Conservation (phyloP, 2,888 invertebrate species). For the Drosophila mayaguana region DNA sequence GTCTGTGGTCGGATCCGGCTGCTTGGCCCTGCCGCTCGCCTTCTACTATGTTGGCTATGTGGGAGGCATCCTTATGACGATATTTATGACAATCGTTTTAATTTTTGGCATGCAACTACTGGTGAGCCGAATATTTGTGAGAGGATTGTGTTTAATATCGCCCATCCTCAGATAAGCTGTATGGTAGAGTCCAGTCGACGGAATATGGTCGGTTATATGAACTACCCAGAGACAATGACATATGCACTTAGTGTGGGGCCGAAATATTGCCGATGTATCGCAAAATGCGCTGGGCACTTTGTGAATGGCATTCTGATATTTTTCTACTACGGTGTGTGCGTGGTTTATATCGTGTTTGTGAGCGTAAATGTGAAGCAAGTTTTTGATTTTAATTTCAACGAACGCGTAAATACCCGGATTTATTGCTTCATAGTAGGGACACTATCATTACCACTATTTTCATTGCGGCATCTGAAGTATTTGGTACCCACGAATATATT, state of each 20-base stretch:
- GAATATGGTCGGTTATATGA: slow-evolving; percentile 37
- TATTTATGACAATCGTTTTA: slow-evolving; percentile 9
- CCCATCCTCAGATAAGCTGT: slow-evolving; percentile 32
- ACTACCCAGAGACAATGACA: slow-evolving; percentile 41
- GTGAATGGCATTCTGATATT: slow-evolving; percentile 92
- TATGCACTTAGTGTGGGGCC: slow-evolving; percentile 56
- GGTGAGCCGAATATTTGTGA: slow-evolving; percentile 29
- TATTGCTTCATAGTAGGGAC: slow-evolving; percentile 87
- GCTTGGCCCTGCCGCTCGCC: slow-evolving; percentile 63
- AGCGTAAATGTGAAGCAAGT: slow-evolving; percentile 92
- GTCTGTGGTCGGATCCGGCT: slow-evolving; percentile 55
- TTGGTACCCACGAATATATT: slow-evolving; percentile 95
- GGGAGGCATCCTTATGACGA: slow-evolving; percentile 39
- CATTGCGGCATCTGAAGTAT: slow-evolving; percentile 91
- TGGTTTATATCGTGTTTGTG: slow-evolving; percentile 97
- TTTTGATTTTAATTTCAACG: slow-evolving; percentile 86
- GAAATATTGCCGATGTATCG: not conserved
- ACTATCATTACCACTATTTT: slow-evolving; percentile 88
- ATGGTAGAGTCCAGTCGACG: slow-evolving; percentile 50
- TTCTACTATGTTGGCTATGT: slow-evolving; percentile 40
- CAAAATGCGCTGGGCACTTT: slow-evolving; percentile 75
- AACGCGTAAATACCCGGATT: slow-evolving; percentile 83
- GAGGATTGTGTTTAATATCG: not conserved
- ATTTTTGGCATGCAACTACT: slow-evolving; percentile 56
- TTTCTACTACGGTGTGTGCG: slow-evolving; percentile 97